Percentiles rank a stretch among this genome's conserved stretches.
phyloP scores from a whole-genome alignment of 2,888 invertebrate genomes.

The Bellardia bayeri region DNA sequence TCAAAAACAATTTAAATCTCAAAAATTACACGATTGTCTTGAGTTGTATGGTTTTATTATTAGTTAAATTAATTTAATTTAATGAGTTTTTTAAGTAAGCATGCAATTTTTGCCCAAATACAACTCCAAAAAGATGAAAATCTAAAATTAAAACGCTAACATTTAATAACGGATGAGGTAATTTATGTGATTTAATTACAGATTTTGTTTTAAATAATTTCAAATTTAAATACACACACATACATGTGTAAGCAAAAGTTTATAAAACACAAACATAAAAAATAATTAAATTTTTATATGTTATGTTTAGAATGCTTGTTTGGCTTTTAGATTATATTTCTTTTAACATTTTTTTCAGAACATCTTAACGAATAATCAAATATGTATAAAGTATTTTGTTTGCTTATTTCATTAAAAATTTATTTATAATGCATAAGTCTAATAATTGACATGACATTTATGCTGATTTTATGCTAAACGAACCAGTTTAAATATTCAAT shows the following conservation, averaged over 20 bases:
- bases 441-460: slow-evolving; percentile 49
- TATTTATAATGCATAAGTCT: slow-evolving; percentile 3
- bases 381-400: neutral
- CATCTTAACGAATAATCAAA: neutral
- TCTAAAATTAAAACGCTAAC: neutral
- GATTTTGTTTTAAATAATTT: neutral
- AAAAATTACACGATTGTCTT: neutral
- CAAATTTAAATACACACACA: neutral
- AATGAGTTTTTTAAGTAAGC: neutral
- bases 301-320: slow-evolving; percentile 32
- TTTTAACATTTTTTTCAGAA: neutral
- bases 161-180: neutral
- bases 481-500: slow-evolving; percentile 18
- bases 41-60: neutral
- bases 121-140: neutral
- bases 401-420: neutral
- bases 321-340: slow-evolving; percentile 3
- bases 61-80: neutral
- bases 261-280: neutral
- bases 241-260: neutral
- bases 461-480: slow-evolving; percentile 40
- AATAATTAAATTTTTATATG: neutral
- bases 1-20: neutral
- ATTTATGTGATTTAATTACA: neutral
- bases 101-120: neutral